Conservation (phyloP, 2,888 invertebrate species). For the Apocheima hispidaria region DNA sequence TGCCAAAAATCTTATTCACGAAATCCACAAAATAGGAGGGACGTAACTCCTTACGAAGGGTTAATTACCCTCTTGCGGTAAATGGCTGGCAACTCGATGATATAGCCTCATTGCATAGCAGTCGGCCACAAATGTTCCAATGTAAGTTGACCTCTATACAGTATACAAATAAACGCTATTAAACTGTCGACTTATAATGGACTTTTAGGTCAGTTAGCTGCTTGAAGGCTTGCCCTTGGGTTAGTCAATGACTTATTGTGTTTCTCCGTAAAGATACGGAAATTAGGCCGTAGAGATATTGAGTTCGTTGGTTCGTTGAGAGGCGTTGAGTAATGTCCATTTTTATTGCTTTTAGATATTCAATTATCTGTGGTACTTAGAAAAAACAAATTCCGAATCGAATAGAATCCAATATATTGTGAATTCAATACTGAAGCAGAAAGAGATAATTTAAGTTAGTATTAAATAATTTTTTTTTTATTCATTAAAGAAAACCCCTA, state of each 20-base stretch:
- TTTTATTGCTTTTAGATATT: background rate
- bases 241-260: constrained; percentile 34
- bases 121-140: background rate
- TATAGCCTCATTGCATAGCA: constrained; percentile 11
- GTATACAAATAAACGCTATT: too few relatives aligned
- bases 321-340: constrained; percentile 1
- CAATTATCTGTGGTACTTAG: background rate
- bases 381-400: too few relatives aligned
- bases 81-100: constrained; percentile 28
- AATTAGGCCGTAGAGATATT: constrained; percentile 16
- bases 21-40: constrained; percentile 28
- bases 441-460: too few relatives aligned
- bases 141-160: background rate
- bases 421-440: too few relatives aligned
- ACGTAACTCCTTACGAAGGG: constrained; percentile 30
- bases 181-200: background rate
- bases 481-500: too few relatives aligned
- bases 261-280: constrained; percentile 20
- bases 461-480: too few relatives aligned
- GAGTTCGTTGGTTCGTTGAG: constrained; percentile 10
- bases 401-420: too few relatives aligned
- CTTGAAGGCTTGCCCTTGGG: constrained; percentile 4
- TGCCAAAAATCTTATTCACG: constrained; percentile 13
- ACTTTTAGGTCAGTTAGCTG: background rate
- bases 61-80: constrained; percentile 41